Percentiles rank a stretch among this genome's conserved stretches.
Evolutionary conservation across 1,140 invertebrate genomes (phyloP).

Genomic region (Drosophila funebris): DNA sequence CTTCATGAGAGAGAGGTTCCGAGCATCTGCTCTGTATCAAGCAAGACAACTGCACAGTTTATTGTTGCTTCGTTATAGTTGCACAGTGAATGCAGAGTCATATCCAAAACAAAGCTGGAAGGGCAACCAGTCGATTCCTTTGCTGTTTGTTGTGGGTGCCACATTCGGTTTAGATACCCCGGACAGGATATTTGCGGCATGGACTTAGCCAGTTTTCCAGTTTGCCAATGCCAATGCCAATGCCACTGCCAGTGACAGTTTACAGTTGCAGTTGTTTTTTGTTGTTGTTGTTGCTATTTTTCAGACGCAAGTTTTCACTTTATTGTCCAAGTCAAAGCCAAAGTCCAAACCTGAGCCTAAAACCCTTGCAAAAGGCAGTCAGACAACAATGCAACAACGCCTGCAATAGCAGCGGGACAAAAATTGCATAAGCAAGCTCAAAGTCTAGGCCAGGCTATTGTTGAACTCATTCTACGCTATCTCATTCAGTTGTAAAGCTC

Average conservation of each 20-base stretch:
- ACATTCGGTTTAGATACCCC: slow-evolving; percentile 21
- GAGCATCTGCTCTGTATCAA: slow-evolving; percentile 21
- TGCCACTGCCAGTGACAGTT: slow-evolving; percentile 47
- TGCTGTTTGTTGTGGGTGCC: slow-evolving; percentile 36
- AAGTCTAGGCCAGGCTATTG: slow-evolving; percentile 66
- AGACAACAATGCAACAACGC: slow-evolving; percentile 1
- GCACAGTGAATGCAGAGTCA: not conserved
- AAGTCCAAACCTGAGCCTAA: slow-evolving; percentile 67
- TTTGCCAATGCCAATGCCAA: slow-evolving; percentile 28
- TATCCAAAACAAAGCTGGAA: slow-evolving; percentile 33
- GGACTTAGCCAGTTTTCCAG: slow-evolving; percentile 46
- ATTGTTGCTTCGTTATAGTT: slow-evolving; percentile 41
- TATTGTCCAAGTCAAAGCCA: slow-evolving; percentile 69
- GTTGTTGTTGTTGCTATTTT: slow-evolving; percentile 38
- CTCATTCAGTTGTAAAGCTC: slow-evolving; percentile 52
- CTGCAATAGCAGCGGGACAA: slow-evolving; percentile 30
- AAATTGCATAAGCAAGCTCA: slow-evolving; percentile 66
- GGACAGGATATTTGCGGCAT: slow-evolving; percentile 54
- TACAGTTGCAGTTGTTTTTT: slow-evolving; percentile 12
- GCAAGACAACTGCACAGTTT: slow-evolving; percentile 33
- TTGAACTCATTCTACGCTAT: slow-evolving; percentile 19
- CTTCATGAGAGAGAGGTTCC: not conserved
- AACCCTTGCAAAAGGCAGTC: slow-evolving; percentile 16
- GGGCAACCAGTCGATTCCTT: slow-evolving; percentile 21
- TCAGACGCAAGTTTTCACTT: slow-evolving; percentile 69